phyloP scores from a whole-genome alignment of 2,113 vertebrate genomes.

The Ellobius talpinus region DNA sequence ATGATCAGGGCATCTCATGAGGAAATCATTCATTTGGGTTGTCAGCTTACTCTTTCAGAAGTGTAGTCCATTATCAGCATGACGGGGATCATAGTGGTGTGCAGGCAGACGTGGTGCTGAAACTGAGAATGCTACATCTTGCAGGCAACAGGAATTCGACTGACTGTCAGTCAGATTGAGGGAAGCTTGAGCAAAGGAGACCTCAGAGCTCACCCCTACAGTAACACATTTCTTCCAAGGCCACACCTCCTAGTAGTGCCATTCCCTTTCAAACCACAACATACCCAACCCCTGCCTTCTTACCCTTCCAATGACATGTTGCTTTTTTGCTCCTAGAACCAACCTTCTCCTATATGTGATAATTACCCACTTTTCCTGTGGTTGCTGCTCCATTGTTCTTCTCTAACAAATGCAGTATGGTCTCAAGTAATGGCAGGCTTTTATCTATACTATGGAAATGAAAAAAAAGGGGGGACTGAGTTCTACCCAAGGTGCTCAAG shows the following conservation, averaged over 20 bases:
- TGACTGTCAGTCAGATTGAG: no score
- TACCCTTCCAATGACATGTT: conserved; percentile 15
- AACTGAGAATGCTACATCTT: no score
- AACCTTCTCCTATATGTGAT: background rate
- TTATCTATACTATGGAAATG: no score
- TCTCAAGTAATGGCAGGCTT: background rate
- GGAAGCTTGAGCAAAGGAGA: no score
- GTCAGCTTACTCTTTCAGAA: background rate
- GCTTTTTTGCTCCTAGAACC: background rate
- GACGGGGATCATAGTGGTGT: background rate
- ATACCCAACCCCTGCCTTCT: background rate
- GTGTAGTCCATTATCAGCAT: background rate
- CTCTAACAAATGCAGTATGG: conserved; percentile 52
- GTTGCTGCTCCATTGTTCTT: conserved; percentile 2
- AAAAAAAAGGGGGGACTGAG: background rate
- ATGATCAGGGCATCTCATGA: background rate
- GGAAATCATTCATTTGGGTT: background rate
- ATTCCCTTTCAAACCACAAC: background rate
- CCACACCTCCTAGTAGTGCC: background rate
- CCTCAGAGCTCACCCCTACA: background rate
- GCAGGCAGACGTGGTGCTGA: background rate
- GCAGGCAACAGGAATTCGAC: no score
- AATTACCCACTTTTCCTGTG: conserved; percentile 14
- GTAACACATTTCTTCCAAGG: background rate
- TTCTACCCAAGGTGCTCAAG: no score